Evolutionary conservation across 2,113 vertebrate genomes (phyloP), one percentile per base, ranked within the genome.

Genomic region (Atrichornis clamosus): DNA sequence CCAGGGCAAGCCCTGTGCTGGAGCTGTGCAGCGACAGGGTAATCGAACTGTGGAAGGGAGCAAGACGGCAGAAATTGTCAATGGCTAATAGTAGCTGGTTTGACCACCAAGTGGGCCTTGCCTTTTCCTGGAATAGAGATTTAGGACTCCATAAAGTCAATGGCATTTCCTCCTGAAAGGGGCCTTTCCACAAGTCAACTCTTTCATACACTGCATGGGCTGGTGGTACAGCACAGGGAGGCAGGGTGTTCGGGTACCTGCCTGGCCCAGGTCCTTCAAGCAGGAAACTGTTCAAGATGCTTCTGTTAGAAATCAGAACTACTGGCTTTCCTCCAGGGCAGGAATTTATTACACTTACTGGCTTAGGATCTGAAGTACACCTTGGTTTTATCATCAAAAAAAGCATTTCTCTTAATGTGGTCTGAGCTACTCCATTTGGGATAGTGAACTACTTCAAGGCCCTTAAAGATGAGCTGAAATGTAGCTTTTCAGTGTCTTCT

Each of bases 391-490:
- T 17, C 22, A 33, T 3, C 7, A 76, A 10, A n/a, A 67, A 88
- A 88, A 67, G 41, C 19, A 56, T 69, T 78, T 82, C 92, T 79
- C 52, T 60, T 67, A 44, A 59, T 28, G 30, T 75, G 49, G 84
- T 68, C 27, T 22, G 56, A 92, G 33, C 32, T 76, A 7, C 26
- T 84, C 24, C 46, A 79, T 56, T 92, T 78, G 69, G 81, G 53
- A 92, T 3, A 68, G 86, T 3, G 6, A 85, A 91, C 41, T 79
- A 72, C 12, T 30, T 8, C 22, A n/a, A 77, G 56, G 24, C 23
- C 76, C 41, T 96, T 77, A 63, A 84, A 83, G 91, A 93, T 85
- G 63, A 89, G 53, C 67, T 84, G 64, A 92, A 96, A 96, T 60
- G 32, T 35, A 65, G 92, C 53, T 87, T 95, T 81, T 79, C 85